Evolutionary conservation across 2,888 invertebrate species (phyloP).

Genomic region (Leistus spinibarbis): DNA sequence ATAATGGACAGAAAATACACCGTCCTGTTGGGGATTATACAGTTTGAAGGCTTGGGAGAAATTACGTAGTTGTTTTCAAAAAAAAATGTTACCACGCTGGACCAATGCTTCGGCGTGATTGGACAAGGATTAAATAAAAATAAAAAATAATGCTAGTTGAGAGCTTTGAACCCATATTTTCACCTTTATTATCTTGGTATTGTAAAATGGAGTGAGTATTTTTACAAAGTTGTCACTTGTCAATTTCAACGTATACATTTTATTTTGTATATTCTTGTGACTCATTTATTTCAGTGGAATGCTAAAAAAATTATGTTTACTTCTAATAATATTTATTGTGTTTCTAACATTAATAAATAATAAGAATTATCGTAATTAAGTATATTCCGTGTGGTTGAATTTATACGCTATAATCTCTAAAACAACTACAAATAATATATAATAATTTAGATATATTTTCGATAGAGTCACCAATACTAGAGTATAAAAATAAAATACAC

Average conservation of each 20-base stretch:
- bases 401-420: not conserved
- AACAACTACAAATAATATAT: not conserved
- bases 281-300: too few species aligned
- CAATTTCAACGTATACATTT: not conserved
- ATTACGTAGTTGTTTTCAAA: conserved; percentile 34
- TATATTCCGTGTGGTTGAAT: too few species aligned
- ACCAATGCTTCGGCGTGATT: conserved; percentile 38
- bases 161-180: not conserved
- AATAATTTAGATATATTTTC: not conserved
- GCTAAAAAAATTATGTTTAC: too few species aligned
- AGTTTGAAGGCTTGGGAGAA: conserved; percentile 9
- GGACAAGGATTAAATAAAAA: not conserved
- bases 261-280: not conserved
- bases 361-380: too few species aligned
- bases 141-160: not conserved
- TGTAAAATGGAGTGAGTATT: not conserved
- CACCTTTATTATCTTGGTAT: not conserved
- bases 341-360: too few species aligned
- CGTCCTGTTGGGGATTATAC: conserved; percentile 31
- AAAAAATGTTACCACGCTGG: conserved; percentile 50
- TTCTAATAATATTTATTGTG: too few species aligned
- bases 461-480: not conserved
- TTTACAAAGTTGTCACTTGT: not conserved
- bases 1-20: conserved; percentile 25
- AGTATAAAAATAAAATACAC: not conserved